Percentiles rank a stretch among this genome's conserved stretches.
Evolutionary conservation across 2,113 vertebrate species (phyloP).

Genomic region (Callionymus lyra): DNA sequence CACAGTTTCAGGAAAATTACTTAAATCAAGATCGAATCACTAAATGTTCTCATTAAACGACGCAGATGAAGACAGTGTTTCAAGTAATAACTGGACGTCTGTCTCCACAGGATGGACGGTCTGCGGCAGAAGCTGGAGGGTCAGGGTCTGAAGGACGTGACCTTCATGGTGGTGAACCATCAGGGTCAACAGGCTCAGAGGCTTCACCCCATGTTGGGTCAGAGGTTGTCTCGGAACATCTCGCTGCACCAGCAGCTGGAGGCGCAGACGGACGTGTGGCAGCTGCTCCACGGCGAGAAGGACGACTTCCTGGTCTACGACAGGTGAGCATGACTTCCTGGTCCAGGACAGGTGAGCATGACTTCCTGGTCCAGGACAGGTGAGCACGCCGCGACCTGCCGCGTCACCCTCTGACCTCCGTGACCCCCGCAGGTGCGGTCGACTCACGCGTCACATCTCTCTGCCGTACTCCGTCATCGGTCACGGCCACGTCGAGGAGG

Average conservation of each 20-base stretch:
- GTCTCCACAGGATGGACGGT: conserved; percentile 70
- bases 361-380: conserved; percentile 94
- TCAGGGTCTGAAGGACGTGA: conserved; percentile 74
- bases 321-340: conserved; percentile 90
- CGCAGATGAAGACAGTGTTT: no score
- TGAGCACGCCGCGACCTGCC: no score
- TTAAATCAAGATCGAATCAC: no score
- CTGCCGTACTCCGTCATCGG: conserved; percentile 79
- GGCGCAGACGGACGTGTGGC: conserved; percentile 78
- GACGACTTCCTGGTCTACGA: conserved; percentile 93
- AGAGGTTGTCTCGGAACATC: conserved; percentile 70
- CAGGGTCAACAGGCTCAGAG: conserved; percentile 62
- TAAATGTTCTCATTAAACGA: no score
- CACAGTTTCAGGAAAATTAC: no score
- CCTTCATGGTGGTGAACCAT: conserved; percentile 82
- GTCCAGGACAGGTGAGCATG: conserved; percentile 95
- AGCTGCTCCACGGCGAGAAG: conserved; percentile 73
- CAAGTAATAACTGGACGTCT: not conserved
- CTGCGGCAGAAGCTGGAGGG: conserved; percentile 77
- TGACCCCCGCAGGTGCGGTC: conserved; percentile 79
- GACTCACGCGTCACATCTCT: conserved; percentile 77
- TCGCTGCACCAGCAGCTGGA: conserved; percentile 77
- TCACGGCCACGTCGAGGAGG: conserved; percentile 72
- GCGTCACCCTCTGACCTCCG: no score
- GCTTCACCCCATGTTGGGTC: conserved; percentile 63